Conservation (phyloP, 2,797 vertebrate species). For the Bovichtus diacanthus region DNA sequence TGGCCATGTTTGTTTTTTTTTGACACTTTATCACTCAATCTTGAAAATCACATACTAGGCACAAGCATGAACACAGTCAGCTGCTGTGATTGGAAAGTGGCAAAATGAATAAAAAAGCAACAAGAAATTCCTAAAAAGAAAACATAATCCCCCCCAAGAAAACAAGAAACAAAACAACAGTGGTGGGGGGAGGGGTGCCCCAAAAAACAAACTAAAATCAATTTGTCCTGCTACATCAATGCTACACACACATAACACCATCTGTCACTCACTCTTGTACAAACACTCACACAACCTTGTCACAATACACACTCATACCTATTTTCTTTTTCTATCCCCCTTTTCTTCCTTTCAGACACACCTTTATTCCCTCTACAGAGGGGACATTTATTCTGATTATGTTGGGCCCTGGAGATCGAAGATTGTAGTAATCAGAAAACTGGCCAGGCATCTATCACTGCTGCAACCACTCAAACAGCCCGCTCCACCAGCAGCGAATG, state of each 20-base stretch:
- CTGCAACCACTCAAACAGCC: conserved; percentile 85
- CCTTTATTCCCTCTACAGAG: conserved; percentile 72
- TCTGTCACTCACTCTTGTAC: conserved; percentile 51
- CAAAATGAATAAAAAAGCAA: conserved; percentile 26
- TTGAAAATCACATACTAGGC: background rate
- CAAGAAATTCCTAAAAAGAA: background rate
- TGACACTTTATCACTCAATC: conserved; percentile 10
- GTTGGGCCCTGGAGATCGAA: conserved; percentile 84
- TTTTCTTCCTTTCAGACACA: conserved; percentile 56
- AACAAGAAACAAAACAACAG: background rate
- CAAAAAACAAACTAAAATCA: conserved; percentile 22
- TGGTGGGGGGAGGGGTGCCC: background rate
- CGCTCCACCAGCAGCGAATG: conserved; percentile 61
- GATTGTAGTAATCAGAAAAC: conserved; percentile 88
- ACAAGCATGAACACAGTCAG: background rate
- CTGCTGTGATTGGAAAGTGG: background rate
- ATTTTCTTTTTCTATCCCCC: conserved; percentile 32
- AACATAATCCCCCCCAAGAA: no score
- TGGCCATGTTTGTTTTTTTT: background rate
- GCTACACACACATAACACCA: conserved; percentile 29
- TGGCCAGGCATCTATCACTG: conserved; percentile 87
- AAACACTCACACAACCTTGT: conserved; percentile 30
- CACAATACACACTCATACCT: conserved; percentile 41
- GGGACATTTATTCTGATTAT: conserved; percentile 89
- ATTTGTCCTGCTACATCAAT: conserved; percentile 49